phyloP scores from a whole-genome alignment of 2,113 vertebrate genomes.

The Poicephalus meyeri region DNA sequence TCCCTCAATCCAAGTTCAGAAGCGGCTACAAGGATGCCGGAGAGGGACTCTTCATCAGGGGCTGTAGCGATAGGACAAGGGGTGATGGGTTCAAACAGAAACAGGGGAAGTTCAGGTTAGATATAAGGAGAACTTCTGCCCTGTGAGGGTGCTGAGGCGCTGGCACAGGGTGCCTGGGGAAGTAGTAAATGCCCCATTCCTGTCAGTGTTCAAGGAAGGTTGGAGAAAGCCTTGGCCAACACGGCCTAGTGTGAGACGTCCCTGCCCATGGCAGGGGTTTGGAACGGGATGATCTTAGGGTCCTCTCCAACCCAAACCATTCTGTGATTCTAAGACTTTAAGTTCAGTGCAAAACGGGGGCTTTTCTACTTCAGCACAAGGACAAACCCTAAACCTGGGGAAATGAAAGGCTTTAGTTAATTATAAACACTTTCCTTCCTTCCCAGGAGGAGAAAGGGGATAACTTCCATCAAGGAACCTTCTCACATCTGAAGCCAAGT shows the following conservation, averaged over 20 bases:
- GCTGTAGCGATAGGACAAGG: neutral
- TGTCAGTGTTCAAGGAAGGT: neutral
- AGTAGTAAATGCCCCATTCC: neutral
- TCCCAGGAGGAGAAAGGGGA: neutral
- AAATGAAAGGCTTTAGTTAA: neutral
- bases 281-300: neutral
- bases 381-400: rapidly evolving
- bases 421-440: neutral
- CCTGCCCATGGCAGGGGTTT: neutral
- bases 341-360: neutral
- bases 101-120: neutral
- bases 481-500: neutral
- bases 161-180: neutral
- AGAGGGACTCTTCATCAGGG: neutral
- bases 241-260: neutral
- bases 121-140: neutral
- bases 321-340: neutral
- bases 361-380: neutral
- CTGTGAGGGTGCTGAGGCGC: neutral
- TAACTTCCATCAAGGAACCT: neutral
- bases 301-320: neutral
- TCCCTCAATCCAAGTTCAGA: neutral
- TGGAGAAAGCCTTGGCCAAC: neutral
- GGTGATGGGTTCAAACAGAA: neutral
- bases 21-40: neutral